A percentile compares a stretch with the other conserved stretches of the same genome.
Conservation (phyloP, 2,888 invertebrate species). For the Melanostoma scalare region DNA sequence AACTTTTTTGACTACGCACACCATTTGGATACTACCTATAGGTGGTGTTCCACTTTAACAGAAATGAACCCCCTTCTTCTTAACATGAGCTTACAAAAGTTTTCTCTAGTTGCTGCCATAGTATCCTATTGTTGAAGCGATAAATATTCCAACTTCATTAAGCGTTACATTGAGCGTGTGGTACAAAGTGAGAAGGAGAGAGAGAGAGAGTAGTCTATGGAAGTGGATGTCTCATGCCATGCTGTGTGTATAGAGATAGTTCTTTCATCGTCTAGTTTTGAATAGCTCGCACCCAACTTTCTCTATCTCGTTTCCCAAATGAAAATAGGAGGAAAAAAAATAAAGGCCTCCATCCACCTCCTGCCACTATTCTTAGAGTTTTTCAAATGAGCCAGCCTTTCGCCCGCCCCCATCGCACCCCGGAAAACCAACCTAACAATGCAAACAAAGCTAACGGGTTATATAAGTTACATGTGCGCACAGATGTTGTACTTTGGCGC, state of each 20-base stretch:
- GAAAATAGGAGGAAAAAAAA: neutral
- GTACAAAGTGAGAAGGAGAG: neutral
- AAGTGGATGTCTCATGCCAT: conserved; percentile 1
- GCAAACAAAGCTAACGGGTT: conserved; percentile 59
- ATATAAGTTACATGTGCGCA: conserved; percentile 27
- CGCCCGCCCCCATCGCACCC: neutral
- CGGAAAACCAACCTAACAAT: conserved; percentile 37
- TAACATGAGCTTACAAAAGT: conserved; percentile 39
- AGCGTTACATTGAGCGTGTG: conserved; percentile 40
- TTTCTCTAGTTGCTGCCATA: conserved; percentile 24
- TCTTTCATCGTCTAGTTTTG: conserved; percentile 20
- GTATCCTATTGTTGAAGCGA: conserved; percentile 36
- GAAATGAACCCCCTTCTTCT: conserved; percentile 20
- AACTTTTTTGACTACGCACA: conserved; percentile 11
- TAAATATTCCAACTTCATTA: conserved; percentile 57
- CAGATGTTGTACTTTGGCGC: conserved; percentile 20
- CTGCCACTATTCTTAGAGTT: neutral
- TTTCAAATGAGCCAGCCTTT: no score
- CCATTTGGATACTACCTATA: neutral
- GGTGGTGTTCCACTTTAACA: conserved; percentile 26
- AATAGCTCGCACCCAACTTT: no score
- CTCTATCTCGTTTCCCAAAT: neutral
- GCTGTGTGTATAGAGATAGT: neutral
- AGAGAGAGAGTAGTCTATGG: neutral
- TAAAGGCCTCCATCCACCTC: conserved; percentile 3